Base-by-base conservation (phyloP, 2,113 vertebrate species). In the Pluvialis apricaria region DNA sequence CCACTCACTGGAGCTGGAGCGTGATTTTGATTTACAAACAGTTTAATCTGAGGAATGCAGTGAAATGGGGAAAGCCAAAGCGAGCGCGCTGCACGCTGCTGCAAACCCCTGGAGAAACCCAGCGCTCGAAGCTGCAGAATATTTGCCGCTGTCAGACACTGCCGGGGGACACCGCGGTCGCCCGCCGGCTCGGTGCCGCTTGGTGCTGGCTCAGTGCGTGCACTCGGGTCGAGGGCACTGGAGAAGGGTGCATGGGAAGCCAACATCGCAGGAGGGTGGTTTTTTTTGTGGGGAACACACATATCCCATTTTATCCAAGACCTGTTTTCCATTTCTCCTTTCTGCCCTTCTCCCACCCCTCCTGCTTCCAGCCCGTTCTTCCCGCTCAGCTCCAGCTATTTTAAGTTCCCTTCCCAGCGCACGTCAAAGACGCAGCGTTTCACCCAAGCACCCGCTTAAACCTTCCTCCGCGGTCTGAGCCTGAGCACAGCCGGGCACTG, bases 11-110 rank as follows among this genome's bases (percentile, higher is more conserved):
- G 84, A 89, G 69, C 73, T 3, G 7, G 75, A 82, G 85, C n/a
- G 20, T 45, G 84, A 93, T 61, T 94, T 62, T 88, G 79, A 92
- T 97, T 97, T 93, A 92, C 96, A 96, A 95, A 95, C 54, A 75
- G 38, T 88, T 96, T 77, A 82, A 92, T 88, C 64, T n/a, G 68
- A 93, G 96, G 95, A 96, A 96, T 93, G 96, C 76, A 9, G 82
- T 0, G 3, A n/a, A 44, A 70, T 25, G 66, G 71, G 58, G 88
- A 52, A 77, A 0, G 71, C 93, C 90, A 60, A 86, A 54, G 61
- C 2, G 5, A 70, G 55, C 1, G 2, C 1, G 1, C 8, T 42
- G 77, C 55, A 6, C 20, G 28, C 69, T 42, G 47, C 85, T 80
- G 85, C 77, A 44, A 19, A 44, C 45, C 15, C 75, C n/a, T 1